Evolutionary conservation across 2,113 vertebrate species (phyloP).

Genomic region (Agapornis roseicollis): DNA sequence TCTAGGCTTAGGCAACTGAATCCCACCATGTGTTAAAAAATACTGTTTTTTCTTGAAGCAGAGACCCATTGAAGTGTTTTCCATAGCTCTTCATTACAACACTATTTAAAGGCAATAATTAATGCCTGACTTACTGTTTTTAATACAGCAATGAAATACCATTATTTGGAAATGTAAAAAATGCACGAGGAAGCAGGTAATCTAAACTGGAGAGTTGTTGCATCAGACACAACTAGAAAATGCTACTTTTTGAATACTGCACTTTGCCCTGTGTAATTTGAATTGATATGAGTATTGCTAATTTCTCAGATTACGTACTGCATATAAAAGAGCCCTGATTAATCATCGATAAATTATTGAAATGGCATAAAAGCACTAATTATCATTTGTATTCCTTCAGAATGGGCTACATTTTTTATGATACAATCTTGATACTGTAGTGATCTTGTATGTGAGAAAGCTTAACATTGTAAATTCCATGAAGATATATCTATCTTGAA

Average conservation of each 20-base stretch:
- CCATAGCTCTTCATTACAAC: neutral
- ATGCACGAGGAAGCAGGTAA: neutral
- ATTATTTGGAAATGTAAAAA: neutral
- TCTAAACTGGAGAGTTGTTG: neutral
- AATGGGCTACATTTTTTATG: neutral
- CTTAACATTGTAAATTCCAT: neutral
- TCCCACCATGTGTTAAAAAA: neutral
- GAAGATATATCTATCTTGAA: neutral
- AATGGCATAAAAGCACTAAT: neutral
- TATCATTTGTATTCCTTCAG: neutral
- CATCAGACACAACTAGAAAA: neutral
- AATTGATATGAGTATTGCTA: neutral
- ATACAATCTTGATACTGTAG: neutral
- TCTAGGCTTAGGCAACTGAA: neutral
- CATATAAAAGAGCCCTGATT: neutral
- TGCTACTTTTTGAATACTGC: neutral
- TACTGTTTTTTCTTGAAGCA: neutral
- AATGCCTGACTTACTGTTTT: neutral
- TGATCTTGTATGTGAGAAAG: neutral
- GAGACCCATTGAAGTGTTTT: neutral
- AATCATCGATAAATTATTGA: neutral
- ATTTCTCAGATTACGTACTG: neutral
- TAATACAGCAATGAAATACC: neutral
- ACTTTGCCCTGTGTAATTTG: neutral
- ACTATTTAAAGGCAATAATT: neutral